Conservation (phyloP, 1,140 invertebrate genomes). For the Saccostrea cuccullata region DNA sequence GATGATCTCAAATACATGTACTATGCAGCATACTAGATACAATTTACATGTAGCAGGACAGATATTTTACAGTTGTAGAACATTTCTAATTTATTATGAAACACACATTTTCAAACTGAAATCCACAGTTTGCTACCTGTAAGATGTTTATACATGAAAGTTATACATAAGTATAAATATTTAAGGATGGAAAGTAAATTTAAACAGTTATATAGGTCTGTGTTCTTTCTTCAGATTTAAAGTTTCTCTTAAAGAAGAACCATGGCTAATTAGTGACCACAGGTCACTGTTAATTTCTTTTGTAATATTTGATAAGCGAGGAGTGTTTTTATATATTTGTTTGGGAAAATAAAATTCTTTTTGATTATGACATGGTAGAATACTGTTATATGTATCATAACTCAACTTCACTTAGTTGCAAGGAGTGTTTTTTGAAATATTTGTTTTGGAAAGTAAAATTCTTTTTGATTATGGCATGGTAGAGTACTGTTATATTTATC, state of each 20-base stretch:
- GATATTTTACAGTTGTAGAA: too few species aligned
- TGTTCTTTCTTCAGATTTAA: not conserved
- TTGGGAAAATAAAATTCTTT: not conserved
- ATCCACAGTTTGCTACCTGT: not conserved
- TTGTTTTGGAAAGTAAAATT: not conserved
- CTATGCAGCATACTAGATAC: too few species aligned
- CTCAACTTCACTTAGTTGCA: not conserved
- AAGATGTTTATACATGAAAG: not conserved
- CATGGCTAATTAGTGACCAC: not conserved
- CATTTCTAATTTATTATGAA: not conserved
- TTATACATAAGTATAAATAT: not conserved
- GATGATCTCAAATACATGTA: too few species aligned
- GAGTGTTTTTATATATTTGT: not conserved
- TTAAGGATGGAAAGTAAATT: not conserved
- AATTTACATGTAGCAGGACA: too few species aligned
- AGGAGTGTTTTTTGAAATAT: not conserved
- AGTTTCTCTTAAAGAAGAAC: not conserved
- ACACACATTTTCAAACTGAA: not conserved
- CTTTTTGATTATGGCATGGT: not conserved
- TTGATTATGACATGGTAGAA: not conserved
- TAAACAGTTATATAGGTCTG: not conserved
- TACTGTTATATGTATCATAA: not conserved
- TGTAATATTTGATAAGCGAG: not conserved
- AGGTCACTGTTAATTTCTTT: not conserved
- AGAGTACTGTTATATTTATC: not conserved